Conservation (phyloP, 2,797 vertebrate species). For the Bradypodion ventrale region DNA sequence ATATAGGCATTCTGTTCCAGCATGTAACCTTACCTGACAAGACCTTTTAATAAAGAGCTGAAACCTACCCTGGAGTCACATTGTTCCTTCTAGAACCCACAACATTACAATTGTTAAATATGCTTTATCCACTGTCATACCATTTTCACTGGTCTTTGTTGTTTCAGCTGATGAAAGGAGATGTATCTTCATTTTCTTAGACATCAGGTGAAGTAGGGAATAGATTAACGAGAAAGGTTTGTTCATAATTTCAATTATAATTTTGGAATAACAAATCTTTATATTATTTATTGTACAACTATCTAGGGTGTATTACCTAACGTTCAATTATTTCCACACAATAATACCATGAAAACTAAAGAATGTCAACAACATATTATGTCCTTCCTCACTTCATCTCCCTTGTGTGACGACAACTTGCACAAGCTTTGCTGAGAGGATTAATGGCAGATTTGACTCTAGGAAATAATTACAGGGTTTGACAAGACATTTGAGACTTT, state of each 20-base stretch:
- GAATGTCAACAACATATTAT: conserved; percentile 45
- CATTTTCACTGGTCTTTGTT: conserved; percentile 28
- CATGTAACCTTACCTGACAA: too few species aligned
- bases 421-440: conserved; percentile 62
- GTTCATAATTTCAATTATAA: conserved; percentile 9
- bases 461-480: conserved; percentile 69
- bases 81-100: too few species aligned
- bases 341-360: conserved; percentile 48
- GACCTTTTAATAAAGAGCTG: too few species aligned
- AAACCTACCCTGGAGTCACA: too few species aligned
- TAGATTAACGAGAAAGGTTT: conserved; percentile 36
- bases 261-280: background rate
- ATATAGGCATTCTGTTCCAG: too few species aligned
- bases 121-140: background rate
- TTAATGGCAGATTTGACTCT: conserved; percentile 71
- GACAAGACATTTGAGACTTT: conserved; percentile 70
- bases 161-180: conserved; percentile 9
- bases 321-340: conserved; percentile 41
- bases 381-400: conserved; percentile 54
- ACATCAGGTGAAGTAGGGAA: background rate
- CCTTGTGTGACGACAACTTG: conserved; percentile 52
- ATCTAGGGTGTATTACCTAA: conserved; percentile 44
- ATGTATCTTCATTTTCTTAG: background rate
- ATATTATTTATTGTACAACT: conserved; percentile 34
- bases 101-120: background rate